Evolutionary conservation across 2,797 vertebrate genomes (phyloP), one percentile per base, ranked within the genome.

Genomic region (Semotilus atromaculatus): DNA sequence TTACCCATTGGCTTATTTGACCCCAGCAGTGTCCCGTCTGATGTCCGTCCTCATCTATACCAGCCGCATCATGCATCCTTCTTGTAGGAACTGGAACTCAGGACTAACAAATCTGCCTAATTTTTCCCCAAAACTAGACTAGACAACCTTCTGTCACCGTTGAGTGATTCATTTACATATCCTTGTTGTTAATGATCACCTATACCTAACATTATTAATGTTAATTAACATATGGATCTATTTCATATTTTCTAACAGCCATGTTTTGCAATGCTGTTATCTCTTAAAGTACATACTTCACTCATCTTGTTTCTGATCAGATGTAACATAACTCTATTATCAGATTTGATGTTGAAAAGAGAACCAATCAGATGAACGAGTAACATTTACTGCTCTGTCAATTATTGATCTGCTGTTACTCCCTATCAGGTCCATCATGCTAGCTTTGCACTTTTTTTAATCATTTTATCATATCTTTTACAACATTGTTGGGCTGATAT

Each of bases 401-500:
- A 89, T 94, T 51, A 94, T 93, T 91, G 26, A 92, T 90, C 31
- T 23, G 1, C 43, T 6, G 66, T 86, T 36, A 77, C 66, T 62
- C 21, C 7, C 29, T 67, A 60, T 68, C 75, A 67, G 72, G 75
- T 16, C 45, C 77, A 85, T 85, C 70, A 13, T 55, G 70, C 60
- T 21, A 43, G 19, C 58, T 26, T 8, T 40, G 51, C 72, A 86
- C 34, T 62, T 72, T 71, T 71, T 74, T n/a, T n/a, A n/a, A 83
- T 40, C 19, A 36, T 60, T 40, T 64, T 31, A 21, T 64, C n/a
- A 23, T 51, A 64, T 74, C 23, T 76, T 40, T 53, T 81, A 1
- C 21, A 31, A 72, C 86, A 38, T 48, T 14, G 23, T 19, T 16
- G 0, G 13, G 72, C n/a, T 34, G 76, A 8, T 45, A 5, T 77